Evolutionary conservation across 2,113 vertebrate genomes (phyloP), one percentile per base, ranked within the genome.

Genomic region (Ameiurus melas): DNA sequence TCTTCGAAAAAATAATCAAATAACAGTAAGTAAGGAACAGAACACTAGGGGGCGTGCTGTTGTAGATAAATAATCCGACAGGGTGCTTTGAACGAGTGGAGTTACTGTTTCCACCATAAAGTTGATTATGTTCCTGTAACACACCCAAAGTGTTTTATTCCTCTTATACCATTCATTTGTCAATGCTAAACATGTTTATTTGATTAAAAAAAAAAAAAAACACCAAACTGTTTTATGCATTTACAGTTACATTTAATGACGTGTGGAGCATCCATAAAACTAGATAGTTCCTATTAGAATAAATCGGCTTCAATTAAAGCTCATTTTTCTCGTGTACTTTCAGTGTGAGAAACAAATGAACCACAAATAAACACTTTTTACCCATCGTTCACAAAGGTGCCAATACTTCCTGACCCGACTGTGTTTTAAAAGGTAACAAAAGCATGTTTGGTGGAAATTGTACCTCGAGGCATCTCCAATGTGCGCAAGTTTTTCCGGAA

Each of bases 401-500:
- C 8, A 81, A 81, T 58, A 33, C 58, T 81, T 81, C 19, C 58
- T 1, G 17, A 22, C 22, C 53, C 58, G 16, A 58, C 58, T 66
- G 0, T 53, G 43, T 87, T 81, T 82, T 30, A 55, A 53, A 66
- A 13, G 30, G 0, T 14, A 27, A 36, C 16, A n/a, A 64, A 12
- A 85, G 12, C 0, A 20, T 17, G 14, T 43, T 33, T 10, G 19
- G 53, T 83, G 62, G 27, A 6, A 7, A 57, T 30, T 58, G 82
- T 92, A 96, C 95, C 93, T 93, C 55, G 94, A 91, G 75, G 94
- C 95, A 57, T 90, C 89, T 87, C 92, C 94, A 70, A 95, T 93
- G 90, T 94, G 90, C 64, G 87, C 9, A 13, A 96, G 94, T 43
- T 95, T 91, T 55, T 95, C 92, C 71, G 95, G 92, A 83, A 96